Evolutionary conservation across 2,888 invertebrate genomes (phyloP), one percentile per base, ranked within the genome.

Genomic region (Cyclophora punctaria): DNA sequence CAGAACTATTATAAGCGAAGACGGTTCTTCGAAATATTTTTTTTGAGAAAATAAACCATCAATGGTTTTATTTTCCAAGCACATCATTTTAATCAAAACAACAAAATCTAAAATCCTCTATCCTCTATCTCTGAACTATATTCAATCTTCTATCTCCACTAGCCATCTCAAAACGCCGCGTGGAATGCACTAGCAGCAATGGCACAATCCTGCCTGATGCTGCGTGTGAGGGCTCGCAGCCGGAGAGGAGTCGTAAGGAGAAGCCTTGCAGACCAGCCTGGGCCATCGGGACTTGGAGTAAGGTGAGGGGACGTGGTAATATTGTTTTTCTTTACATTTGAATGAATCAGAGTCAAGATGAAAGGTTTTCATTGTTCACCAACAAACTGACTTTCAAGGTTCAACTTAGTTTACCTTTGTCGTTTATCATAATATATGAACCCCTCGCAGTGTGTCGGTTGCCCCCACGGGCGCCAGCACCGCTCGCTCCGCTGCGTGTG

Each of bases 401-500:
- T 20, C 20, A 20, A 20, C 1, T 20, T 20, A 20, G 2, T 2
- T 20, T 20, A 20, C 2, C 20, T 20, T 20, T 20, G 20, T 20
- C 20, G 1, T 1, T 20, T 20, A 20, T 20, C 20, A 20, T 1
- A 20, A n/a, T n/a, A n/a, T n/a, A n/a, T n/a, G n/a, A n/a, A 20
- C 20, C 20, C 2, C 20, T 20, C 1, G 20, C 20, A 20, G 20
- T 20, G 20, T 20, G 20, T 20, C 20, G 20, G 20, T 20, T 20
- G 94, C 44, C 90, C 49, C 80, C 89, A 41, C 83, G 98, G 98
- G 0, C 93, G 95, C 49, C 95, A 96, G 78, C 96, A 96, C 74
- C 91, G 98, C 63, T 93, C 95, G 62, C 87, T 98, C 51, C 95
- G 95, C 67, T 98, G 98, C 81, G 96, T 98, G 56, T 99, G 98